Evolutionary conservation across 2,888 invertebrate genomes (phyloP).

Genomic region (Drosophila recens): DNA sequence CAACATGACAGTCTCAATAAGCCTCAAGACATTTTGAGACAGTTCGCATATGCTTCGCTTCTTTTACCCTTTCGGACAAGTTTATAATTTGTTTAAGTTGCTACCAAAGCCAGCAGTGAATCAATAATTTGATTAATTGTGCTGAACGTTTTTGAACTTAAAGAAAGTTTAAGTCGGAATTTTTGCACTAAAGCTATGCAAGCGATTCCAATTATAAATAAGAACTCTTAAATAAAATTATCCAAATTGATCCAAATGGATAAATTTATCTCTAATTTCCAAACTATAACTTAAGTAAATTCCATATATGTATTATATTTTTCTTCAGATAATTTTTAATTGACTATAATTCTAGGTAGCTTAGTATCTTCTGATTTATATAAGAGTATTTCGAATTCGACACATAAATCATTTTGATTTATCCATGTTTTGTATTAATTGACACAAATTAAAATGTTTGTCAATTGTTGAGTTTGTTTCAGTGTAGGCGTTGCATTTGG

Average conservation of each 20-base stretch:
- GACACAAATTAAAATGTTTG: conserved; percentile 63
- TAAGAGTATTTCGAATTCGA: background rate
- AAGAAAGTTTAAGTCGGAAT: background rate
- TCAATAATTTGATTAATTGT: conserved; percentile 9
- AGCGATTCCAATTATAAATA: background rate
- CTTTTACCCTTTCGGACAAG: background rate
- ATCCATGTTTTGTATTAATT: conserved; percentile 46
- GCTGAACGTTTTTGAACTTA: background rate
- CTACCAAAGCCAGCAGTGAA: background rate
- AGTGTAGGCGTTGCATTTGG: conserved; percentile 32
- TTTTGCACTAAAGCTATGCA: background rate
- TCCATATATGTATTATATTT: background rate
- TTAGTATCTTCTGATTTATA: background rate
- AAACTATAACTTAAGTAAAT: background rate
- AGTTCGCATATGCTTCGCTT: conserved; percentile 6
- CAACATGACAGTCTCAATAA: conserved; percentile 36
- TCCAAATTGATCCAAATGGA: background rate
- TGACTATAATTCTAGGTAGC: background rate
- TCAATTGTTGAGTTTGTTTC: conserved; percentile 26
- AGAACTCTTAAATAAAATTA: background rate
- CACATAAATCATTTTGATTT: background rate
- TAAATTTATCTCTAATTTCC: background rate
- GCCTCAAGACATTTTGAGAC: conserved; percentile 16
- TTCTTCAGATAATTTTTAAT: background rate
- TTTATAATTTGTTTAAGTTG: conserved; percentile 10